Conservation (phyloP, 2,888 invertebrate genomes). For the Petrolisthes manimaculis region DNA sequence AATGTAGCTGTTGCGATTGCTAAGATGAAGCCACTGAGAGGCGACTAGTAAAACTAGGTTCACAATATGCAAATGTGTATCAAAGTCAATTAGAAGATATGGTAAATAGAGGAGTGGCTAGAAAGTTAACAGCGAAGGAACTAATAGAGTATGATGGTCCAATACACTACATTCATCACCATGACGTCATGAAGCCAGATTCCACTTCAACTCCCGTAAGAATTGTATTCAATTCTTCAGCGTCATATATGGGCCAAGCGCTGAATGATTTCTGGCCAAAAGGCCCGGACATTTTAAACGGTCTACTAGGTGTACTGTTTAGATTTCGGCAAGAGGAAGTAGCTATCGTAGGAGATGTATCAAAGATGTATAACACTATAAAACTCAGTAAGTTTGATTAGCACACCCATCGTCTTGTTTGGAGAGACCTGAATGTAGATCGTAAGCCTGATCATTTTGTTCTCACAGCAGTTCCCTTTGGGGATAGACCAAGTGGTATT, state of each 20-base stretch:
- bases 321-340: conserved; percentile 17
- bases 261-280: conserved; percentile 32
- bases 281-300: conserved; percentile 23
- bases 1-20: conserved; percentile 5
- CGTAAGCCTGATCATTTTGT: not conserved
- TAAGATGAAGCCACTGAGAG: not conserved
- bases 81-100: conserved; percentile 22
- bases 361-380: conserved; percentile 34
- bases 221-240: conserved; percentile 34
- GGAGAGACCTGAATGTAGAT: conserved; percentile 5
- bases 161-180: conserved; percentile 20
- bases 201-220: conserved; percentile 25
- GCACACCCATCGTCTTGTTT: conserved; percentile 21
- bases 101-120: conserved; percentile 8
- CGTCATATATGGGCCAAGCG: conserved; percentile 27
- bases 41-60: not conserved
- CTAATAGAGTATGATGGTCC: conserved; percentile 4
- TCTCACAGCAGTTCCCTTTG: not conserved
- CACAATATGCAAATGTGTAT: not conserved
- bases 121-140: not conserved
- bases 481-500: not conserved
- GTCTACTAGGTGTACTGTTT: conserved; percentile 17
- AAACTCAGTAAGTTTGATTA: conserved; percentile 1
- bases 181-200: conserved; percentile 25
- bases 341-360: conserved; percentile 12